A percentile compares a stretch with the other conserved stretches of the same genome.
Conservation (phyloP, 1,140 invertebrate species). For the Megalonaias nervosa region DNA sequence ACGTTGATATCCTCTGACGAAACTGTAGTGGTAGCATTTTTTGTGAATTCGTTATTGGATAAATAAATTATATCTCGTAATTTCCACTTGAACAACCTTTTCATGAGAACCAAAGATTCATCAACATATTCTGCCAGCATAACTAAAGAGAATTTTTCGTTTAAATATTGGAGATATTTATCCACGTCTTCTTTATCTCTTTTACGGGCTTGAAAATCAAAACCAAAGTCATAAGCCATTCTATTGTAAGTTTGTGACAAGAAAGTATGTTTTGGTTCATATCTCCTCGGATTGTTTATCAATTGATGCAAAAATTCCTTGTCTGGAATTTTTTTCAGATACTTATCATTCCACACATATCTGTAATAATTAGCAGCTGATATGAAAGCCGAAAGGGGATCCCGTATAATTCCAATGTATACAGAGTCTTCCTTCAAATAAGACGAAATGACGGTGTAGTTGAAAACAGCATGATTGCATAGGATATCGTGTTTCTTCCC, state of each 20-base stretch:
- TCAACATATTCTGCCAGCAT: constrained; percentile 75
- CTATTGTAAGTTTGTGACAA: constrained; percentile 47
- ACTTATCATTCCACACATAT: constrained; percentile 6
- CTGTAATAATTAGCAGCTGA: constrained; percentile 49
- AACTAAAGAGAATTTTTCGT: constrained; percentile 71
- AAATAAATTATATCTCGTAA: constrained; percentile 69
- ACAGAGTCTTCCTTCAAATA: constrained; percentile 44
- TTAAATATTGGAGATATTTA: constrained; percentile 34
- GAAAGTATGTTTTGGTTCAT: constrained; percentile 9
- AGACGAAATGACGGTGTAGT: constrained; percentile 20
- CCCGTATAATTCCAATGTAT: constrained; percentile 48
- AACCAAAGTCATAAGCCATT: constrained; percentile 53
- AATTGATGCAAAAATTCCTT: constrained; percentile 18
- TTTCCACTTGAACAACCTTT: constrained; percentile 72
- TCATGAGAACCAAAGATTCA: constrained; percentile 73
- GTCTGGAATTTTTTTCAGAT: constrained; percentile 26
- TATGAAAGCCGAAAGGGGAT: constrained; percentile 44
- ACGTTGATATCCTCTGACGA: constrained; percentile 1
- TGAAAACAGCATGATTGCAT: constrained; percentile 49
- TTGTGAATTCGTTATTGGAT: constrained; percentile 14
- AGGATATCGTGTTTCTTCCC: constrained; percentile 40
- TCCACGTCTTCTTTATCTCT: constrained; percentile 18
- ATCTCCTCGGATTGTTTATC: constrained; percentile 38
- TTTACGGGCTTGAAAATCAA: constrained; percentile 4
- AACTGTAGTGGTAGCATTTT: background rate